phyloP scores from a whole-genome alignment of 2,797 vertebrate species.

The Platyrinchus mystaceus region DNA sequence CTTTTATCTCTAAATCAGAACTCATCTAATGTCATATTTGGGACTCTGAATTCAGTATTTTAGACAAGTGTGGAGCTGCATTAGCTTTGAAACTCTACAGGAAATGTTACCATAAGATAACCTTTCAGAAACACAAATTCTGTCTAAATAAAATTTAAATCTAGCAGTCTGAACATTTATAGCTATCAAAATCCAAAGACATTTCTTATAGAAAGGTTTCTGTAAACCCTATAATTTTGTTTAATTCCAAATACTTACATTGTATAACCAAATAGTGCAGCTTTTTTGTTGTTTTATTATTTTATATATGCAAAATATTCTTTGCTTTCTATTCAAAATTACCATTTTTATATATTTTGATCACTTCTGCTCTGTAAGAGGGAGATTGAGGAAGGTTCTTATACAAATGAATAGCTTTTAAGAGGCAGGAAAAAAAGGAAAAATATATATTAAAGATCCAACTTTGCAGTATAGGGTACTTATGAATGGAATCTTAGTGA shows the following conservation, averaged over 20 bases:
- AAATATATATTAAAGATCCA: not conserved
- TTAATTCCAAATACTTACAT: not conserved
- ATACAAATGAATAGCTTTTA: not conserved
- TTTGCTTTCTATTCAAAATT: not conserved
- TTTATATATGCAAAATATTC: not conserved
- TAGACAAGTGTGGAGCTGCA: not conserved
- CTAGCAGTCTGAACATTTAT: not conserved
- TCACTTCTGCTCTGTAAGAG: not conserved
- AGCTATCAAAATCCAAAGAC: not conserved
- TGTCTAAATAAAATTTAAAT: not conserved
- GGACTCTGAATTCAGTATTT: not conserved
- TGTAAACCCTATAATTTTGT: not conserved
- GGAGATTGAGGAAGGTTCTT: not conserved
- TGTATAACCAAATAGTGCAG: not conserved
- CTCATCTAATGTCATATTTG: not conserved
- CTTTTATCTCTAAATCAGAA: not conserved
- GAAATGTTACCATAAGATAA: not conserved
- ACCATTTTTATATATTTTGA: not conserved
- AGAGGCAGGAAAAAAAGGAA: not conserved
- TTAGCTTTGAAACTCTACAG: not conserved
- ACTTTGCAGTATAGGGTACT: not conserved
- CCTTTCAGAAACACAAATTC: not conserved
- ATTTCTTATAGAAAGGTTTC: not conserved
- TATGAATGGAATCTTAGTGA: not conserved
- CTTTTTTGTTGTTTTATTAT: not conserved